Conservation (phyloP, 2,888 invertebrate species). For the Heliothis peltigera region DNA sequence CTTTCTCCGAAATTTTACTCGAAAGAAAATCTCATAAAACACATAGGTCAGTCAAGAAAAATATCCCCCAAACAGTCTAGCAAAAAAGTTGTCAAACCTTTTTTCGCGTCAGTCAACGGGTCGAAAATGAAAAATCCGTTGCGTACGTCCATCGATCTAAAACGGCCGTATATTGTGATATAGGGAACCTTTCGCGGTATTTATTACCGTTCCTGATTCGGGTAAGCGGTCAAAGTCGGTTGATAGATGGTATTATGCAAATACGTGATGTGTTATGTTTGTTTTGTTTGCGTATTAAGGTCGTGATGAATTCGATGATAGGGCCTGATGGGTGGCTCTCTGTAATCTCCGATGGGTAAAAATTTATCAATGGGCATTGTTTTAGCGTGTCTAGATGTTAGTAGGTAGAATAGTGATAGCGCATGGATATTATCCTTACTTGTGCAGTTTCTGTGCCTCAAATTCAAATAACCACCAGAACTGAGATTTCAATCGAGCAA, state of each 20-base stretch:
- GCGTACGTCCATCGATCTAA: conserved; percentile 73
- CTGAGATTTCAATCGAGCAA: too few relatives aligned
- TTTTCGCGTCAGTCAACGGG: conserved; percentile 57
- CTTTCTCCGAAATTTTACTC: not conserved
- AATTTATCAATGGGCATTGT: conserved; percentile 24
- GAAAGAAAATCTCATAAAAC: not conserved
- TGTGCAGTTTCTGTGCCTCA: too few relatives aligned
- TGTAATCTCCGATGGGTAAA: conserved; percentile 6
- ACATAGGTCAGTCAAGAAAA: conserved; percentile 8
- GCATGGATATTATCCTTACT: too few relatives aligned
- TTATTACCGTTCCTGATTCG: conserved; percentile 75
- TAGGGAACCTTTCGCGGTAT: conserved; percentile 68
- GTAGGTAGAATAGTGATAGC: not conserved
- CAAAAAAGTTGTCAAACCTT: conserved; percentile 61
- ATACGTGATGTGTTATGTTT: conserved; percentile 61
- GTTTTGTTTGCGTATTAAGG: conserved; percentile 49
- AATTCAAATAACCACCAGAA: too few relatives aligned
- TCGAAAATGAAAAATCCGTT: conserved; percentile 74
- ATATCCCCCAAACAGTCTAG: conserved; percentile 6
- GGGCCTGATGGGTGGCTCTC: conserved; percentile 3
- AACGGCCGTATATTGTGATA: conserved; percentile 67
- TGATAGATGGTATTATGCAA: conserved; percentile 79
- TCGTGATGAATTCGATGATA: conserved; percentile 32
- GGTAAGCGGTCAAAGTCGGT: conserved; percentile 70
- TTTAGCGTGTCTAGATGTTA: conserved; percentile 17